A percentile compares a stretch with the other conserved stretches of the same genome.
Evolutionary conservation across 2,888 invertebrate species (phyloP).

Genomic region (Melinopterus prodromus): DNA sequence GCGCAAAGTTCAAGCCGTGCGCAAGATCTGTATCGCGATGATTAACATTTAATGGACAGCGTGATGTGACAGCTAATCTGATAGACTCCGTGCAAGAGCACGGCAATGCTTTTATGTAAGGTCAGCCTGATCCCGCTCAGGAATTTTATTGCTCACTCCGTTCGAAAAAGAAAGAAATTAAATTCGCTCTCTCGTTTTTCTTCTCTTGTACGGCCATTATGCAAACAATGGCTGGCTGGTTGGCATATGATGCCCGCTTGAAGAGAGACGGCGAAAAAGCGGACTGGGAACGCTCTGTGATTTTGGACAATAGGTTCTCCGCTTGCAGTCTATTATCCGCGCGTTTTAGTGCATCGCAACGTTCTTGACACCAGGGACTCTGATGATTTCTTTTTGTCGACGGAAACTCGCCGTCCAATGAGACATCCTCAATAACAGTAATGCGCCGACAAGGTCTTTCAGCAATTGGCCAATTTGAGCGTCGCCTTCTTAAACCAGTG

Average conservation of each 20-base stretch:
- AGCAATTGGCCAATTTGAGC: background rate
- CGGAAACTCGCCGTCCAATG: background rate
- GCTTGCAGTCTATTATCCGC: background rate
- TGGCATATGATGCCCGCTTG: background rate
- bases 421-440: background rate
- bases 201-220: background rate
- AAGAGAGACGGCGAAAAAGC: too few relatives aligned
- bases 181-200: background rate
- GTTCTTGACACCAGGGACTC: background rate
- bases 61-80: slow-evolving; percentile 4
- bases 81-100: background rate
- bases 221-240: background rate
- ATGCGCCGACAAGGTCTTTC: background rate
- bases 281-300: background rate
- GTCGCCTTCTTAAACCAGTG: background rate
- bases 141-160: slow-evolving; percentile 4
- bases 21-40: background rate
- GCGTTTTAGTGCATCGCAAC: background rate
- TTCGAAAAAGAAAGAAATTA: background rate
- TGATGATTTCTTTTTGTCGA: background rate
- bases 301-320: background rate
- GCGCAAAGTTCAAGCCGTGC: background rate
- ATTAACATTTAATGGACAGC: slow-evolving; percentile 4
- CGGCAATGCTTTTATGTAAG: background rate
- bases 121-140: background rate